Percentiles rank a stretch among this genome's conserved stretches.
phyloP scores from a whole-genome alignment of 1,140 invertebrate genomes.

The Hermetia illucens region DNA sequence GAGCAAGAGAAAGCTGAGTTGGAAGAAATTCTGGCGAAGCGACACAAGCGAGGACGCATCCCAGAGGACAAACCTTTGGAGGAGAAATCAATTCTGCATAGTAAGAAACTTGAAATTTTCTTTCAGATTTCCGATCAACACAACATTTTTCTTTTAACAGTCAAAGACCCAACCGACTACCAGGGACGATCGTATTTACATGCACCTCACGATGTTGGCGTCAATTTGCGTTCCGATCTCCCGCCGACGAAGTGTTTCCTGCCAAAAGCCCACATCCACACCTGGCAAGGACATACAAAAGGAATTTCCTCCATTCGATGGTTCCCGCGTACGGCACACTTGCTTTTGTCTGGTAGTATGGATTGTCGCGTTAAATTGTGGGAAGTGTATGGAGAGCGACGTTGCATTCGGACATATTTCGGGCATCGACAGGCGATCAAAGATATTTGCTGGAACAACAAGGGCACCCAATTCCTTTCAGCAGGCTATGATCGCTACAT shows the following conservation, averaged over 20 bases:
- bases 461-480: constrained; percentile 83
- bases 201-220: constrained; percentile 87
- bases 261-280: constrained; percentile 92
- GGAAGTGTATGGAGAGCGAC: constrained; percentile 94
- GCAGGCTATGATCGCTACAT: constrained; percentile 88
- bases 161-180: constrained; percentile 91
- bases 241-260: constrained; percentile 93
- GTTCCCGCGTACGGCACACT: constrained; percentile 90
- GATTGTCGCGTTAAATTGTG: constrained; percentile 94
- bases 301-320: constrained; percentile 91
- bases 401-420: constrained; percentile 90
- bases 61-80: constrained; percentile 84
- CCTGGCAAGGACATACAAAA: constrained; percentile 95
- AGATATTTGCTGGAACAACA: constrained; percentile 93
- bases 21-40: constrained; percentile 89
- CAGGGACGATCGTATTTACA: constrained; percentile 92
- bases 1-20: constrained; percentile 84
- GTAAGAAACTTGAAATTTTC: constrained; percentile 37
- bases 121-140: background rate
- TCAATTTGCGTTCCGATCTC: constrained; percentile 82
- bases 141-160: constrained; percentile 36
- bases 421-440: constrained; percentile 95
- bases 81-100: constrained; percentile 90
- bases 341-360: constrained; percentile 92
- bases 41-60: constrained; percentile 63